Conservation (phyloP, 2,113 vertebrate species). For the Chinchilla lanigera region DNA sequence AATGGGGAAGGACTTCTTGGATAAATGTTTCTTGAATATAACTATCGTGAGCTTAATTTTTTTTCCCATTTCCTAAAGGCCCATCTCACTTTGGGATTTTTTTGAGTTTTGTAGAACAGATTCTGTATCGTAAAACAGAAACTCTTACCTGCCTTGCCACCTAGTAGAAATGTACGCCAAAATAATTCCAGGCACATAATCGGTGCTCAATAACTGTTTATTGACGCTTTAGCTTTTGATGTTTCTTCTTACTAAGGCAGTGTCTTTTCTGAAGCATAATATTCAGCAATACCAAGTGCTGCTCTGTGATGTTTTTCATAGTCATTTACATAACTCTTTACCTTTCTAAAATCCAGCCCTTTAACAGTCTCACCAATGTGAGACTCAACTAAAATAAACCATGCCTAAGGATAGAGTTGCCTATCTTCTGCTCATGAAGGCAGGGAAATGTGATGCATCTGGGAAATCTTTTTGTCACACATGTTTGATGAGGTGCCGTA, state of each 20-base stretch:
- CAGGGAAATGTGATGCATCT: not conserved
- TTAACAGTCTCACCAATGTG: not conserved
- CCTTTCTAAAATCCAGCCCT: not conserved
- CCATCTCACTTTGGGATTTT: not conserved
- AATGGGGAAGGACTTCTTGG: not conserved
- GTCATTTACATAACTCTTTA: slow-evolving; percentile 7
- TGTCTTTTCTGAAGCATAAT: not conserved
- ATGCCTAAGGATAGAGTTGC: not conserved
- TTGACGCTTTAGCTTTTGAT: not conserved
- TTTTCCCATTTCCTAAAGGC: slow-evolving; percentile 20
- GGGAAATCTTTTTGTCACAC: slow-evolving; percentile 33
- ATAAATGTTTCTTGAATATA: not conserved
- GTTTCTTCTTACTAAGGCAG: not conserved
- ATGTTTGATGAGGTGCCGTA: not conserved
- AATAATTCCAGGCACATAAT: not conserved
- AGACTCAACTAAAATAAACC: not conserved
- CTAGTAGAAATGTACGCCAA: not conserved
- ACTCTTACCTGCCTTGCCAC: slow-evolving; percentile 27
- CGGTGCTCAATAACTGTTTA: not conserved
- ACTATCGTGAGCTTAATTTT: not conserved
- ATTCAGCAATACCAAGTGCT: not conserved
- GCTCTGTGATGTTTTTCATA: not conserved
- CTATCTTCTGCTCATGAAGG: slow-evolving; percentile 9
- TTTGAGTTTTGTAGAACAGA: slow-evolving; percentile 19
- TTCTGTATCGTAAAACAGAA: slow-evolving; percentile 24